Conservation (phyloP, 2,888 invertebrate genomes). For the Oligia strigilis region DNA sequence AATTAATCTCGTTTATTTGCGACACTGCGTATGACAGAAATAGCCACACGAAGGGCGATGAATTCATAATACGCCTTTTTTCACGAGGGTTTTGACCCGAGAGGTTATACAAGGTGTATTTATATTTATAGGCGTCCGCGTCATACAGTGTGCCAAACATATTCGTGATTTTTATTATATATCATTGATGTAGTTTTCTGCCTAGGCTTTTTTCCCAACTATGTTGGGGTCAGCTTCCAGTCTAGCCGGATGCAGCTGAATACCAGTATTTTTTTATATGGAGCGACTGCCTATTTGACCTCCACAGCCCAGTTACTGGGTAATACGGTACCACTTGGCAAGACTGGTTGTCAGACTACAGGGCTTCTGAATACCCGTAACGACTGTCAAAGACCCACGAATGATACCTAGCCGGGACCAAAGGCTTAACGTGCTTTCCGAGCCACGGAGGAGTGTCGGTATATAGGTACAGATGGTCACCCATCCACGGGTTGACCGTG, state of each 20-base stretch:
- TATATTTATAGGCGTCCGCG: not conserved
- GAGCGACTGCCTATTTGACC: not conserved
- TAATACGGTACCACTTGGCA: not conserved
- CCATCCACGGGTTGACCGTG: not conserved
- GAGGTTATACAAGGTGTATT: slow-evolving; percentile 8
- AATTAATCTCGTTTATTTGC: slow-evolving; percentile 13
- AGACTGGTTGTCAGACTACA: not conserved
- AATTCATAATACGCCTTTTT: slow-evolving; percentile 15
- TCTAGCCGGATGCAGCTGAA: not conserved
- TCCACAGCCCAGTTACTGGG: not conserved
- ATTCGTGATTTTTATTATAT: slow-evolving; percentile 41
- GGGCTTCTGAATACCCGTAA: not conserved
- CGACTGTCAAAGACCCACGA: not conserved
- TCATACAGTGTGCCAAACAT: slow-evolving; percentile 6
- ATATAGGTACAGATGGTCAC: not conserved
- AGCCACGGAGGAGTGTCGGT: not conserved
- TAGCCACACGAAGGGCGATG: slow-evolving; percentile 19
- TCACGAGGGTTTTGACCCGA: slow-evolving; percentile 38
- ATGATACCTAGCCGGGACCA: not conserved
- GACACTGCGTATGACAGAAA: slow-evolving; percentile 22
- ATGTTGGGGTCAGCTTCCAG: not conserved
- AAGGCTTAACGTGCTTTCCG: not conserved
- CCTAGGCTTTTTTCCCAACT: not conserved
- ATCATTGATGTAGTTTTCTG: slow-evolving; percentile 34
- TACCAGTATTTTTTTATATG: not conserved